Evolutionary conservation across 2,888 invertebrate genomes (phyloP).

Genomic region (Ophion obscuratus): DNA sequence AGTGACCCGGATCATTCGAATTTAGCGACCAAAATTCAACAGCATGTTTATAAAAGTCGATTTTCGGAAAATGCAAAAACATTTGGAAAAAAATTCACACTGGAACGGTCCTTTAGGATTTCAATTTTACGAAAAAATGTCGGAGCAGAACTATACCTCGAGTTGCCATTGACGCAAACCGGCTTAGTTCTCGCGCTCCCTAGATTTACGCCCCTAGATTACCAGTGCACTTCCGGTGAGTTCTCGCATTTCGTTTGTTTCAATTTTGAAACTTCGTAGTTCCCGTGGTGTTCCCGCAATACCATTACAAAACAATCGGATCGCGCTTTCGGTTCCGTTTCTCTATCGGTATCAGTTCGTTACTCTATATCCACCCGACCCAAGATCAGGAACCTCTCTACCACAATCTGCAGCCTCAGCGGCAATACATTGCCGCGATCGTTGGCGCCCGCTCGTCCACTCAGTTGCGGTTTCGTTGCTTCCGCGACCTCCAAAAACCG

Average conservation of each 20-base stretch:
- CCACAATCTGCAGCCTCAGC: neutral
- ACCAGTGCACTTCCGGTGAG: neutral
- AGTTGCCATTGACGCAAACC: neutral
- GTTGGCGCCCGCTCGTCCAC: neutral
- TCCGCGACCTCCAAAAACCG: neutral
- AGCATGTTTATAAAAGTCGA: too few species aligned
- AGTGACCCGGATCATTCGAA: too few species aligned
- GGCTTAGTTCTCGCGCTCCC: neutral
- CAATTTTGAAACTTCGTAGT: neutral
- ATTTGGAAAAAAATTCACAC: too few species aligned
- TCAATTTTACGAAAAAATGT: neutral
- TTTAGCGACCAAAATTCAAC: too few species aligned
- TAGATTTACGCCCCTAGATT: neutral
- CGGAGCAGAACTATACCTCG: neutral
- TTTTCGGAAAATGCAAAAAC: too few species aligned
- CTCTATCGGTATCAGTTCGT: too few species aligned
- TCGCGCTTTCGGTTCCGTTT: neutral
- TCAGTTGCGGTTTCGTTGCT: neutral
- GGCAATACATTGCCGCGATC: neutral
- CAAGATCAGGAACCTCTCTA: neutral
- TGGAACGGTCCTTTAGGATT: neutral
- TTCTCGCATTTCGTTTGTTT: neutral
- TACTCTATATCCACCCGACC: neutral
- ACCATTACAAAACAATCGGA: neutral
- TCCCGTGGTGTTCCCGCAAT: neutral